Percentiles rank a stretch among this genome's conserved stretches.
phyloP scores from a whole-genome alignment of 2,888 invertebrate species.

The Apomyelois bistriatella region DNA sequence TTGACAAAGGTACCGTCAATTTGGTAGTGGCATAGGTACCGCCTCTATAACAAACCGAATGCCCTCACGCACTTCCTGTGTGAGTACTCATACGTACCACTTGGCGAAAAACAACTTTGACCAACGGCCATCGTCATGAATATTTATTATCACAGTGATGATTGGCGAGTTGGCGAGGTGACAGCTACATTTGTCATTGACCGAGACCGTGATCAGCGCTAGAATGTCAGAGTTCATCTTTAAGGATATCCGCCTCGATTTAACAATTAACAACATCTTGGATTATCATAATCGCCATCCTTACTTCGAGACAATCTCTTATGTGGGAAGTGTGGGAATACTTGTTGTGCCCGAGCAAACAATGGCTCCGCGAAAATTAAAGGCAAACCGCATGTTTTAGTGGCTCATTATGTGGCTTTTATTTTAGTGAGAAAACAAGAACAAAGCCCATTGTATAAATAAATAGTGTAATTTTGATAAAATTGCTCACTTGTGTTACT shows the following conservation, averaged over 20 bases:
- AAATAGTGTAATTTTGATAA: constrained; percentile 21
- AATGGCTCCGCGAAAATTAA: constrained; percentile 52
- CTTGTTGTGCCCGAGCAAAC: constrained; percentile 42
- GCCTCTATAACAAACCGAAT: constrained; percentile 58
- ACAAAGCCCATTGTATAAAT: constrained; percentile 41
- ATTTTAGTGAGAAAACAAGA: constrained; percentile 37
- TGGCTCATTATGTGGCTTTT: constrained; percentile 22
- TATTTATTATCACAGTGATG: constrained; percentile 18
- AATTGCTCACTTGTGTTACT: constrained; percentile 6
- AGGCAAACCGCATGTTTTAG: constrained; percentile 37
- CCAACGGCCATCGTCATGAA: constrained; percentile 15
- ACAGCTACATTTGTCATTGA: constrained; percentile 35
- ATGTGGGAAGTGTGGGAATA: constrained; percentile 45
- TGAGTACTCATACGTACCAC: constrained; percentile 33
- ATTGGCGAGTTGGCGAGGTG: constrained; percentile 11
- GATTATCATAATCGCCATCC: constrained; percentile 26
- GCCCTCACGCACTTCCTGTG: constrained; percentile 71
- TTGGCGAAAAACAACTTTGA: constrained; percentile 44
- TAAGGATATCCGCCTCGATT: constrained; percentile 44
- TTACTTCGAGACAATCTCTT: constrained; percentile 26
- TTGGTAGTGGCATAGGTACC: constrained; percentile 28
- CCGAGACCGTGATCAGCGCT: constrained; percentile 47
- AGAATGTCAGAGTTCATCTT: constrained; percentile 58
- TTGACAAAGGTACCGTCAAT: constrained; percentile 11
- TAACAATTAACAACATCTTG: constrained; percentile 19